Percentiles rank a stretch among this genome's conserved stretches.
phyloP scores from a whole-genome alignment of 2,797 vertebrate genomes.

The Sebastiscus tertius region DNA sequence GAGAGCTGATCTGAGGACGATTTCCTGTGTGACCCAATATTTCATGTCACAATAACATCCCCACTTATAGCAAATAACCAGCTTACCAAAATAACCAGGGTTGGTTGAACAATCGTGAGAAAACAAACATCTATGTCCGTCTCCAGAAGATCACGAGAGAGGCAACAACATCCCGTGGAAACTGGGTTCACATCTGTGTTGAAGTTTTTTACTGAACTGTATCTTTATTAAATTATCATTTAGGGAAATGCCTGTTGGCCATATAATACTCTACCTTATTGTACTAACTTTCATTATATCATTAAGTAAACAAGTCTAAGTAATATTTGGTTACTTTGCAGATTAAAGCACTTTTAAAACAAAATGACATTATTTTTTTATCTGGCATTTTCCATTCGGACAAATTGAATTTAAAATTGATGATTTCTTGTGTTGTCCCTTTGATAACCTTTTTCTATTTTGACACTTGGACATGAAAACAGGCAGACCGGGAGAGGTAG shows the following conservation, averaged over 20 bases:
- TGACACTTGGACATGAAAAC: slow-evolving; percentile 41
- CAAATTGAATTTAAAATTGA: slow-evolving; percentile 26
- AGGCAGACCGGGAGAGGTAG: slow-evolving; percentile 20
- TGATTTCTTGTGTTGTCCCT: slow-evolving; percentile 18
- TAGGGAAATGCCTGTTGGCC: slow-evolving; percentile 14
- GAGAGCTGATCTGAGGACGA: slow-evolving; percentile 42
- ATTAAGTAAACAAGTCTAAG: slow-evolving; percentile 21
- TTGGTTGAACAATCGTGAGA: slow-evolving; percentile 56
- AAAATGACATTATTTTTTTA: background rate
- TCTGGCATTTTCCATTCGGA: slow-evolving; percentile 27
- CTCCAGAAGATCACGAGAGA: slow-evolving; percentile 61
- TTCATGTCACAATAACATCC: slow-evolving; percentile 65
- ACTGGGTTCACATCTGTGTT: slow-evolving; percentile 49
- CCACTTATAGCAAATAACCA: slow-evolving; percentile 74
- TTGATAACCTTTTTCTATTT: slow-evolving; percentile 32
- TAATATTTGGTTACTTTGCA: slow-evolving; percentile 33
- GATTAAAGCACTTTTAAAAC: slow-evolving; percentile 24
- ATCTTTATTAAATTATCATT: slow-evolving; percentile 53
- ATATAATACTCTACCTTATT: background rate
- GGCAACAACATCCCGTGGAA: slow-evolving; percentile 63
- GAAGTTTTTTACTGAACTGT: slow-evolving; percentile 34
- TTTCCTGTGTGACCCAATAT: slow-evolving; percentile 60
- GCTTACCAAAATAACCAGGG: slow-evolving; percentile 70
- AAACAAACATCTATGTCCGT: slow-evolving; percentile 74
- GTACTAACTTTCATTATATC: slow-evolving; percentile 10